Base-by-base conservation (phyloP, 1,140 invertebrate species). In the Sycophila sp. region DNA sequence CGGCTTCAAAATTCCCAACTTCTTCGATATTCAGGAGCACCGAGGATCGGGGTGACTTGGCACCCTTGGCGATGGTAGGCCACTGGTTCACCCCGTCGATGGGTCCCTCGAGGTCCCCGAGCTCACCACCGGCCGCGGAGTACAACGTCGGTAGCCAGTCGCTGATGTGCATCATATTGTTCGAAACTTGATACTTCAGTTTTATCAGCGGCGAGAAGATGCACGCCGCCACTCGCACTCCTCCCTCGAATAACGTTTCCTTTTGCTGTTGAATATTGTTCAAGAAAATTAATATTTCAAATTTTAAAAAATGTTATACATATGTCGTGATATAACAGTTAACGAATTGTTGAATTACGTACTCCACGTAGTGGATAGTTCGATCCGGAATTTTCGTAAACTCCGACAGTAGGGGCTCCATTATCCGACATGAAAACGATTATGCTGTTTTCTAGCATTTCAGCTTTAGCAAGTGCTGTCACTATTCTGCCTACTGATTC, bases 121-220 rank as follows among this genome's bases (percentile, higher is more conserved):
- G 58, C 6, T 88, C 81, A 26, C 88, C 87, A 63, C 89, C 88
- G 17, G 87, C 89, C 5, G 88, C 87, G 17, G 81, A 66, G 45
- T 85, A 89, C 0, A 93, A 71, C 0, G 92, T 92, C 0, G 93
- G 93, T 34, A 94, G 76, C 92, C 93, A 94, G 81, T 94, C 93
- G 60, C 88, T 88, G 13, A 94, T 87, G 74, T 93, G 92, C 68
- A 93, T 88, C 51, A 93, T 77, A 36, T 91, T 81, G 55, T 87
- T 83, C 2, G 87, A 88, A 1, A 92, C 85, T 59, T 88, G 74
- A n/a, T 80, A 80, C 0, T 77, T 75, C 24, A 89, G 80, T 45
- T 84, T 78, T 42, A 89, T 81, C 47, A 88, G 73, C 2, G 86
- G 84, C 45, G 88, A 89, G 77, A 86, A 89, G 17, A 90, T 79